These are phyloP conservation scores for Lophura swinhoii DNA, from an alignment of 2,797 vertebrate genomes.

Conservation along the genomic window DNA sequence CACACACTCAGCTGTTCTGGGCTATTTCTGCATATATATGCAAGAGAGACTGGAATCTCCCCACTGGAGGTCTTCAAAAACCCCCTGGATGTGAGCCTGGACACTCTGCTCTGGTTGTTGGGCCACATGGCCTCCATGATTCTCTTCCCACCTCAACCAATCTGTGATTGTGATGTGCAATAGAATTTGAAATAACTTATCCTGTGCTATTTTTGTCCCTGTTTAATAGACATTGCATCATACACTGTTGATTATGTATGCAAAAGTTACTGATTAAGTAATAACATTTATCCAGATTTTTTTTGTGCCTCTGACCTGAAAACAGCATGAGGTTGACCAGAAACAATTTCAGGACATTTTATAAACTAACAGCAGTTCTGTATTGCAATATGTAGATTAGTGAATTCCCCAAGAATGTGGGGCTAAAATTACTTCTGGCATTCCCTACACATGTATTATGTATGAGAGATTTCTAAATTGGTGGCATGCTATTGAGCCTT, in stretches of 20 bases:
- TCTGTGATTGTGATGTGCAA: background rate
- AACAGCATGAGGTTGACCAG: background rate
- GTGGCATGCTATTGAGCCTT: background rate
- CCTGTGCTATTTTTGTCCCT: background rate
- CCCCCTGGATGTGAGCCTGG: background rate
- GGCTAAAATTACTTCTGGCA: background rate
- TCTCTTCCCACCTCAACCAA: background rate
- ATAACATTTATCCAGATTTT: background rate
- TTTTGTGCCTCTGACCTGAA: background rate
- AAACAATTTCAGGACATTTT: background rate
- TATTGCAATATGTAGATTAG: background rate
- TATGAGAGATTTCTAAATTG: background rate
- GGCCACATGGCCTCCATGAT: background rate
- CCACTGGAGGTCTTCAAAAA: background rate
- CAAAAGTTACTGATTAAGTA: background rate
- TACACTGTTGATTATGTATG: background rate
- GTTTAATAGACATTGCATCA: background rate
- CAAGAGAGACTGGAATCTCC: background rate
- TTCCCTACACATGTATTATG: background rate
- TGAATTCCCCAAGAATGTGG: background rate
- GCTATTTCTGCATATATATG: background rate
- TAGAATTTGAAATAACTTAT: background rate
- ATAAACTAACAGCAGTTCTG: background rate
- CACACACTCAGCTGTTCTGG: background rate
- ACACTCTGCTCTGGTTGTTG: background rate